Percentiles rank a stretch among this genome's conserved stretches.
Evolutionary conservation across 2,888 invertebrate species (phyloP).

Genomic region (Andricus quercusramuli): DNA sequence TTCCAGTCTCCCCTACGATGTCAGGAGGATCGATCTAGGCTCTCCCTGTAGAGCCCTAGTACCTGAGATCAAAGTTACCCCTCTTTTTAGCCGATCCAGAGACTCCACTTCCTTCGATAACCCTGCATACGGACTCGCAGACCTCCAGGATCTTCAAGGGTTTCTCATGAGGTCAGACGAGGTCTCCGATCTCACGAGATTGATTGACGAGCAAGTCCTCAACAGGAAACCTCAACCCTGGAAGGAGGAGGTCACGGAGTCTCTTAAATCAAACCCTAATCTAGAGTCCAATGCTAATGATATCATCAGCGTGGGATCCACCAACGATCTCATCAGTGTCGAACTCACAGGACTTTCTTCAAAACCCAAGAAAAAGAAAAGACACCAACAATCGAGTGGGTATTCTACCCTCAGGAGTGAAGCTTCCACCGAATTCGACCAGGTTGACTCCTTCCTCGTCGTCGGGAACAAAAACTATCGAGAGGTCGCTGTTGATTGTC

Average conservation of each 20-base stretch:
- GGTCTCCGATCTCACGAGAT: constrained; percentile 69
- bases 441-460: constrained; percentile 66
- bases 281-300: constrained; percentile 59
- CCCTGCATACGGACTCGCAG: constrained; percentile 73
- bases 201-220: constrained; percentile 70
- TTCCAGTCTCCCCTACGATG: constrained; percentile 70
- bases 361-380: constrained; percentile 66
- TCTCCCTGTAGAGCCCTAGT: constrained; percentile 70
- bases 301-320: constrained; percentile 68
- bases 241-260: constrained; percentile 48
- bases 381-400: constrained; percentile 72
- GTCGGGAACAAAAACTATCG: constrained; percentile 69
- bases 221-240: constrained; percentile 48
- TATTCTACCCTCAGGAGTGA: constrained; percentile 75
- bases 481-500: constrained; percentile 76
- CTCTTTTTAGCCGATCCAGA: constrained; percentile 62
- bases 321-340: constrained; percentile 67
- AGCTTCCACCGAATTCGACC: constrained; percentile 67
- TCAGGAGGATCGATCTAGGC: constrained; percentile 71
- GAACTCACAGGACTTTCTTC: constrained; percentile 51
- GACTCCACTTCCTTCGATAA: constrained; percentile 74
- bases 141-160: constrained; percentile 70
- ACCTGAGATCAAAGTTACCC: constrained; percentile 69
- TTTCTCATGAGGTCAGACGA: constrained; percentile 72
- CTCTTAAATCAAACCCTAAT: constrained; percentile 46